Percentiles rank a stretch among this genome's conserved stretches.
Conservation (phyloP, 2,113 vertebrate species). For the Bettongia penicillata region DNA sequence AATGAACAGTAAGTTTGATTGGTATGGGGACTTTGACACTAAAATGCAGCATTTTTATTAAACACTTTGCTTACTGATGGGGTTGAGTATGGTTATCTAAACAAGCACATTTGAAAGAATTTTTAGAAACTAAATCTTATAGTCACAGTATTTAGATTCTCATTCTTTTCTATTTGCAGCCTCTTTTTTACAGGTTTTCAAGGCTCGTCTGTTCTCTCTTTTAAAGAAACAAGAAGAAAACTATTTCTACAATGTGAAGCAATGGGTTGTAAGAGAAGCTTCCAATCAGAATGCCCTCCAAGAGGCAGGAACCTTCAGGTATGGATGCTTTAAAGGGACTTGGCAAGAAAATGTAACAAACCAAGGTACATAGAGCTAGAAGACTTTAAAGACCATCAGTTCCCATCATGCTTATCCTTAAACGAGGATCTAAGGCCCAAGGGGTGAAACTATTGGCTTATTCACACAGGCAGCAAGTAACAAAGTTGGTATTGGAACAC, state of each 20-base stretch:
- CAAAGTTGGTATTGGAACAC: neutral
- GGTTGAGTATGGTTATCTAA: neutral
- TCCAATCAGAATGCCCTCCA: slow-evolving; percentile 92
- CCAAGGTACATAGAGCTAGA: neutral
- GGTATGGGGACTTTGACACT: neutral
- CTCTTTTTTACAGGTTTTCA: slow-evolving; percentile 87
- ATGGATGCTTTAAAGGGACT: fast-evolving
- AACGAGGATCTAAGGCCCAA: neutral
- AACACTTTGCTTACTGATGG: fast-evolving
- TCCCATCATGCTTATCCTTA: neutral
- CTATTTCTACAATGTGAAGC: slow-evolving; percentile 64
- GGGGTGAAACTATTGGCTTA: neutral
- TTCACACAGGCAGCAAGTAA: neutral
- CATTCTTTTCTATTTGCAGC: slow-evolving; percentile 75
- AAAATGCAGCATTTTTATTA: neutral
- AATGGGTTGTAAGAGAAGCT: slow-evolving; percentile 94
- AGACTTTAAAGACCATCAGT: neutral
- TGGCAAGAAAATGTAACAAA: neutral
- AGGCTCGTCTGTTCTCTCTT: slow-evolving; percentile 86
- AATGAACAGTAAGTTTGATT: neutral
- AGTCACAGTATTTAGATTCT: fast-evolving
- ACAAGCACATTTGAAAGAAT: neutral
- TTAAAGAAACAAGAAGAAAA: slow-evolving; percentile 87
- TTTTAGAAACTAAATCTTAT: fast-evolving
- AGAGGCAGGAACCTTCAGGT: slow-evolving; percentile 98